A percentile compares a stretch with the other conserved stretches of the same genome.
These are phyloP conservation scores for Hozukius guyotensis DNA, from an alignment of 2,797 vertebrate species.

Conservation along the genomic window DNA sequence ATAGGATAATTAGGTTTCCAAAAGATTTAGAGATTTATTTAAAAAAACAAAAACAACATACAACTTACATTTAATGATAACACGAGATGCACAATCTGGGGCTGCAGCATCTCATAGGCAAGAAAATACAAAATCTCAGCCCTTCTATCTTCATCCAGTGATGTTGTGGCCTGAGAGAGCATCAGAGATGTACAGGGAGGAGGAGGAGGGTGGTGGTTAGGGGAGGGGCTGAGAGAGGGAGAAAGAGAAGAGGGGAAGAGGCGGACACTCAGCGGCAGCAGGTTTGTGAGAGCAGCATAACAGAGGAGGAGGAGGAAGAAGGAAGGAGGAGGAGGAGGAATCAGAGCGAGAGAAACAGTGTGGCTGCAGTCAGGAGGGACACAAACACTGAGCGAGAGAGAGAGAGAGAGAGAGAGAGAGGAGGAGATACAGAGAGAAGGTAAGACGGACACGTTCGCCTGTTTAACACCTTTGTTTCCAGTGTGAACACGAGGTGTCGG, in stretches of 20 bases:
- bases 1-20: too few relatives aligned
- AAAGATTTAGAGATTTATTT: too few relatives aligned
- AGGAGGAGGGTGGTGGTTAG: constrained; percentile 21
- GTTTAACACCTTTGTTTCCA: constrained; percentile 28
- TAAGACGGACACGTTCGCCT: constrained; percentile 29
- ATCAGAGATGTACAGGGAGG: constrained; percentile 29
- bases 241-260: constrained; percentile 46
- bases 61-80: too few relatives aligned
- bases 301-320: constrained; percentile 53
- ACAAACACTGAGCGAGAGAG: constrained; percentile 36
- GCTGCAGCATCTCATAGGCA: neutral
- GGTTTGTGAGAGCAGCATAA: constrained; percentile 74
- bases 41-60: rapidly evolving
- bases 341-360: constrained; percentile 68
- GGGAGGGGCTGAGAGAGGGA: constrained; percentile 33
- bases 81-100: neutral
- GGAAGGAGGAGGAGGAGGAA: constrained; percentile 54
- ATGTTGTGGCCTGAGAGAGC: constrained; percentile 40
- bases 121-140: neutral
- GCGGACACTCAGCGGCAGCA: constrained; percentile 62
- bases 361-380: constrained; percentile 68
- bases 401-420: constrained; percentile 29
- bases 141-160: constrained; percentile 2
- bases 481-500: neutral
- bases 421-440: constrained; percentile 60